These are phyloP conservation scores for Apaloderma vittatum DNA, from an alignment of 2,113 vertebrate genomes.

Conservation along the genomic window DNA sequence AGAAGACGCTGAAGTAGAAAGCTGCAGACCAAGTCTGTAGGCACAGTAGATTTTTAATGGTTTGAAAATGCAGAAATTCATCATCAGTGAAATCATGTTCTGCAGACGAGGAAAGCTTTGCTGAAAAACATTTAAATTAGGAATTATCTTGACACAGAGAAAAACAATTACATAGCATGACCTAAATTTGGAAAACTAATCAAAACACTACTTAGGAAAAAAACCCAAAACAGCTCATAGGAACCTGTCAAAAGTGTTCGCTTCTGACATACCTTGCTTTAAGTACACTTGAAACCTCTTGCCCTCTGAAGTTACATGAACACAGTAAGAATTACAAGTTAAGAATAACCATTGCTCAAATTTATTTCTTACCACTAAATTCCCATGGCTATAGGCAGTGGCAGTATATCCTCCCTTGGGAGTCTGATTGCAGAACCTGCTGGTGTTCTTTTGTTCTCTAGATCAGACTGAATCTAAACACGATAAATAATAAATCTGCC, in stretches of 20 bases:
- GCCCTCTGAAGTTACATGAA: background rate
- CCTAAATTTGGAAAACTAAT: background rate
- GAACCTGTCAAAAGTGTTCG: background rate
- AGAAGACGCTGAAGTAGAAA: background rate
- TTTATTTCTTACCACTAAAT: background rate
- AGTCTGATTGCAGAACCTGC: background rate
- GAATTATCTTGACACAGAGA: background rate
- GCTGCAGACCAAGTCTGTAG: background rate
- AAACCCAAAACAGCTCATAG: background rate
- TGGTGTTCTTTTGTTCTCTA: background rate
- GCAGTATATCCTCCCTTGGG: background rate
- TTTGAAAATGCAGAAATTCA: constrained; percentile 25
- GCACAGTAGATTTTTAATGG: background rate
- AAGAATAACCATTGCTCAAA: background rate
- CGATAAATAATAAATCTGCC: background rate
- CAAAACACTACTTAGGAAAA: background rate
- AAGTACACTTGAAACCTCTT: background rate
- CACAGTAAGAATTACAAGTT: background rate
- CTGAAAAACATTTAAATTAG: background rate
- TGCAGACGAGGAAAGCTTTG: background rate
- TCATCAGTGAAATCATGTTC: background rate
- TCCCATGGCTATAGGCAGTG: background rate
- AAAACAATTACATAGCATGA: background rate
- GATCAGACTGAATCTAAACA: background rate
- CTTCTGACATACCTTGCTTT: background rate